Evolutionary conservation across 2,113 vertebrate species (phyloP), one percentile per base, ranked within the genome.

Genomic region (Terrapene triunguis): DNA sequence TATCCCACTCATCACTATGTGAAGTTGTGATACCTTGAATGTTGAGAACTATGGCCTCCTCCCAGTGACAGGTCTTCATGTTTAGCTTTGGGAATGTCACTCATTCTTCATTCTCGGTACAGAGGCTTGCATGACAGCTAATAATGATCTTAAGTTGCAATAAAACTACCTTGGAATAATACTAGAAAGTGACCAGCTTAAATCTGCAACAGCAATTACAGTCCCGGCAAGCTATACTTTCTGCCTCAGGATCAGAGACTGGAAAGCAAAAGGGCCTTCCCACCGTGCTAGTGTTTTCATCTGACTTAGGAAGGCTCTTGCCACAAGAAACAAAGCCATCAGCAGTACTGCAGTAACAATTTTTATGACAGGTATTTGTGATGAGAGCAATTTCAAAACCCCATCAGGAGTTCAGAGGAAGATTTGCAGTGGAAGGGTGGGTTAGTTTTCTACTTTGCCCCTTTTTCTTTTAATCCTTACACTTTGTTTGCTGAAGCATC

Each of bases 161-260:
- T 96, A 91, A 94, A 95, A 51, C 85, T 94, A 93, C 81, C 59
- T 10, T 54, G 94, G 93, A 57, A 9, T 59, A 79, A 80, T 2
- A 90, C 3, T 32, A 10, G 42, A 3, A 79, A 90, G 86, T 8
- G 76, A 83, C 44, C 80, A 2, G 54, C 4, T 50, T 89, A 54
- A 79, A 93, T 17, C 50, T 42, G 2, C 59, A 90, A 84, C 90
- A 51, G 92, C 80, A 25, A 86, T 93, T n/a, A 38, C 42, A 16
- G 82, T 86, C 1, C 5, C 2, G 80, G 89, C 51, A 35, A 90
- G 38, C 74, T 90, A 0, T 24, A 17, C 65, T 62, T 87, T 55
- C 82, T 74, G 51, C 82, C 72, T 83, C 1, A 0, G 11, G 51
- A 88, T 10, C 84, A 25, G 48, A 25, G 1, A 1, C 32, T 44